A percentile compares a stretch with the other conserved stretches of the same genome.
Conservation (phyloP, 2,888 invertebrate genomes). For the Amorpha juglandis region DNA sequence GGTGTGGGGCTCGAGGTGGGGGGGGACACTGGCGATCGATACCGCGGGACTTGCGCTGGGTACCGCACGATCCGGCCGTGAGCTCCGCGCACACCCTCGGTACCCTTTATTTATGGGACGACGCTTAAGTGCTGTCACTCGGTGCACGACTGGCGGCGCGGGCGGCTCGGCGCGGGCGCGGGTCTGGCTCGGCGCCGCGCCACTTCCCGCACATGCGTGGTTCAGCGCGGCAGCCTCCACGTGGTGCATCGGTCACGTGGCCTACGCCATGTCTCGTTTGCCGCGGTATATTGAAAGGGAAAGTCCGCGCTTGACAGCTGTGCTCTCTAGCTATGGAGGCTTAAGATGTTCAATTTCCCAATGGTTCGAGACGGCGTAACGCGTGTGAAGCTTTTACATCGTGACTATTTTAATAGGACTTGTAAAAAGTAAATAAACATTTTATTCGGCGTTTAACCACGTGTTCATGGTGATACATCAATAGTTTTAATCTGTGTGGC, state of each 20-base stretch:
- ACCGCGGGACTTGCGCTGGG: constrained; percentile 52
- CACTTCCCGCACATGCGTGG: constrained; percentile 2
- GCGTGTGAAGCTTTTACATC: neutral
- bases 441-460: too few species aligned
- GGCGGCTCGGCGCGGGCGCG: constrained; percentile 31
- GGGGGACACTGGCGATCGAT: constrained; percentile 46
- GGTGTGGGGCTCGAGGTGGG: constrained; percentile 51
- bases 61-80: constrained; percentile 35
- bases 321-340: neutral
- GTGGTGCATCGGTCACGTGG: neutral
- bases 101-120: constrained; percentile 66
- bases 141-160: constrained; percentile 37
- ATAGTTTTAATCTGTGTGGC: too few species aligned
- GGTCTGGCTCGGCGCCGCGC: constrained; percentile 9
- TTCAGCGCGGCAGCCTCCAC: neutral
- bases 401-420: too few species aligned
- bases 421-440: too few species aligned
- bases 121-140: constrained; percentile 68
- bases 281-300: neutral
- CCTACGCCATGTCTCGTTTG: neutral
- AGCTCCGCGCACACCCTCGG: constrained; percentile 51
- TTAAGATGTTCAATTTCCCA: neutral
- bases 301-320: neutral
- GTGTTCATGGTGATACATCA: too few species aligned
- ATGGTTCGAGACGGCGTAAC: neutral